These are phyloP conservation scores for Cosmia trapezina DNA, from an alignment of 2,888 invertebrate species.

Conservation along the genomic window DNA sequence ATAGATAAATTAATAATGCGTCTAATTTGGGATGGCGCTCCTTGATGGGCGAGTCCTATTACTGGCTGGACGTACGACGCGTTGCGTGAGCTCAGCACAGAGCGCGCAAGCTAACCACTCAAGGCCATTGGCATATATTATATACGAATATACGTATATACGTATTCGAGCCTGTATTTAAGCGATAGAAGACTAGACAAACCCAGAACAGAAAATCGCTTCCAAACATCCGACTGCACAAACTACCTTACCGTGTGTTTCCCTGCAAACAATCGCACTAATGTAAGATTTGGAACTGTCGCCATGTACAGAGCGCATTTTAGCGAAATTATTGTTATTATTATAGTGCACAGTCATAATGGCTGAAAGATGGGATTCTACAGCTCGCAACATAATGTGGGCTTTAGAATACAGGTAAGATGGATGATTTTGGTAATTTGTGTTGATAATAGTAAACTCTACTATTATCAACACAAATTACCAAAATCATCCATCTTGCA, in stretches of 20 bases:
- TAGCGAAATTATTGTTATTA: constrained; percentile 67
- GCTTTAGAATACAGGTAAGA: constrained; percentile 36
- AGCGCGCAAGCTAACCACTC: too few species aligned
- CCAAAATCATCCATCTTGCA: constrained; percentile 32
- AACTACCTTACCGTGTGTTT: constrained; percentile 49
- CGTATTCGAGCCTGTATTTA: too few species aligned
- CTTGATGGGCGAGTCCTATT: too few species aligned
- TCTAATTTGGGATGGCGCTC: too few species aligned
- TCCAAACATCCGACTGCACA: too few species aligned
- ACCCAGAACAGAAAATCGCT: too few species aligned
- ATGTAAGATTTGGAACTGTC: constrained; percentile 70
- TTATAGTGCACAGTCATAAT: constrained; percentile 45
- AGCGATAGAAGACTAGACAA: too few species aligned
- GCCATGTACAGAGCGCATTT: constrained; percentile 61
- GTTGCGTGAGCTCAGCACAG: too few species aligned
- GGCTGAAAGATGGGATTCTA: constrained; percentile 33
- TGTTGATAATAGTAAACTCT: background rate
- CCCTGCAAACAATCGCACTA: constrained; percentile 66
- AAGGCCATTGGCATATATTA: too few species aligned
- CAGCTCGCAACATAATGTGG: constrained; percentile 22
- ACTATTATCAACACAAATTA: constrained; percentile 12
- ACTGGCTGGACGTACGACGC: too few species aligned
- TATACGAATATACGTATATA: too few species aligned
- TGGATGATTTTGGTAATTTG: constrained; percentile 24
- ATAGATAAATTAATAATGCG: too few species aligned